Evolutionary conservation across 1,140 invertebrate genomes (phyloP), one percentile per base, ranked within the genome.

Genomic region (Popillia japonica): DNA sequence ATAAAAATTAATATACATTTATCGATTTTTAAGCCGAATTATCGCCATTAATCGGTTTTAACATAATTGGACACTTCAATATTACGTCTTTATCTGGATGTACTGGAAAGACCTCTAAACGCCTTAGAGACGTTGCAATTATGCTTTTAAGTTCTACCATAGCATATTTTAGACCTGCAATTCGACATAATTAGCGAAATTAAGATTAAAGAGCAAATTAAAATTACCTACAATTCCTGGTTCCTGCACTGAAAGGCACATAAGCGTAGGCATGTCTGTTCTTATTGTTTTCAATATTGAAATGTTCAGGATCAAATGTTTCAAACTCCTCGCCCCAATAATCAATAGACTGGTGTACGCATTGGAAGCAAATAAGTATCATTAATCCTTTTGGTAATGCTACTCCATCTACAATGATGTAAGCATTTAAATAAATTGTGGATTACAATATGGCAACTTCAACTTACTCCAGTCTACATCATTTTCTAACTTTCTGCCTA

Each of bases 231-330:
- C 93, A 94, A 82, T 93, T 94, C 59, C 93, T 86, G 0, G 90
- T 89, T 11, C 93, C 93, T 10, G 90, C 92, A 79, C 92, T 92
- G 79, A 94, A 94, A 3, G 92, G 92, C 14, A 93, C 86, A 81
- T 90, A 93, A 0, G 87, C 85, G 78, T 86, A 92, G 17, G 87
- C 88, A 34, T 88, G 90, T 0, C 84, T 81, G 88, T 84, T 75
- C 89, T 88, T 48, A 85, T 83, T 74, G 83, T 92, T 91, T 79
- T 90, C 88, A 10, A 90, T 88, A 22, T 91, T 84, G 86, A 96
- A 96, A 81, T 94, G 88, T 76, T 96, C 93, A 0, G 95, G 95
- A 85, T 94, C 90, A 84, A 94, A 96, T 77, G 87, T 87, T 44
- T 93, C 89, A 0, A 95, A 94, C 77, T 96, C 89, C 44, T 90